Base-by-base conservation (phyloP, 2,888 invertebrate species). In the Cynaeus angustus region DNA sequence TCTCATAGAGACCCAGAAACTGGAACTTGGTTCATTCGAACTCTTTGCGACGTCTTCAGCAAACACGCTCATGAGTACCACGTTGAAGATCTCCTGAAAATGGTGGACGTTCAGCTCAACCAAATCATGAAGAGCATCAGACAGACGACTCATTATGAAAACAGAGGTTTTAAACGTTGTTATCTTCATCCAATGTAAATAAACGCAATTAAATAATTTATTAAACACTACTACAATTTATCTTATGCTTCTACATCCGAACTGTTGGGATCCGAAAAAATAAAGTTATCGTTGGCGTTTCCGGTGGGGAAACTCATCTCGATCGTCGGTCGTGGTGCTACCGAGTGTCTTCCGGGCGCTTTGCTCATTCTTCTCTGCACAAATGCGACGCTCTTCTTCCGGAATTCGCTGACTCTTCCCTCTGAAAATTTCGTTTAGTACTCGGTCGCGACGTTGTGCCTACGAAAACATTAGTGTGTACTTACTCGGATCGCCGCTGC, bases 21-120 rank as follows among this genome's bases (percentile, higher is more conserved):
- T 5, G 93, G 93, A 14, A 90, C 91, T 45, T 92, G 92, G 92
- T 93, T 91, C 84, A 90, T 93, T 77, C 89, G 91, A 82, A 86
- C 86, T 71, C 85, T 93, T 77, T 92, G 92, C 83, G 83, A 88
- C 75, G 87, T 89, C 75, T 89, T 93, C 82, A 89, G 90, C 73
- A 84, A 86, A 74, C 86, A 89, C 80, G 91, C 92, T 9, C 89
- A 90, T 82, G 85, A 90, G 77, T 86, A 85, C 26, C 87, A 91
- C 81, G 85, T 93, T 37, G 91, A 91, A 81, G 87, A 88, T 75
- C 87, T 93, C 80, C 84, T 93, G 74, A 90, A 89, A 83, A 86
- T 89, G 67, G 91, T 91, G 45, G 89, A 91, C 79, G 70, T 81
- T 46, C 78, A 82, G 73, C 83, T 91, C 74, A 83, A 83, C 59